Evolutionary conservation across 1,140 invertebrate species (phyloP).

Genomic region (Myzus persicae): DNA sequence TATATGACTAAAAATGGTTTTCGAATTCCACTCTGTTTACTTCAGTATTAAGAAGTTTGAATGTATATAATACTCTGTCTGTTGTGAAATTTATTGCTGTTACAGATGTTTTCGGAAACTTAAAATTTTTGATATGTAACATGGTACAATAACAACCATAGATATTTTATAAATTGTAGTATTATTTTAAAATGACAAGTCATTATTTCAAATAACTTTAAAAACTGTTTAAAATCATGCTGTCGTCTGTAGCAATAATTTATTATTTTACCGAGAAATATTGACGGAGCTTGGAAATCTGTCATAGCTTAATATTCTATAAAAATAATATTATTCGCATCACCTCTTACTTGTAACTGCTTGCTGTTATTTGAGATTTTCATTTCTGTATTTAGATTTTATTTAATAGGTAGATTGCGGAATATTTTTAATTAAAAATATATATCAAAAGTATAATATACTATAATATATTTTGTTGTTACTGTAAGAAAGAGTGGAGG

Average conservation of each 20-base stretch:
- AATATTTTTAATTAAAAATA: neutral
- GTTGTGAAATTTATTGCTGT: neutral
- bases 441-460: neutral
- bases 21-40: neutral
- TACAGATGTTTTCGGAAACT: slow-evolving; percentile 2
- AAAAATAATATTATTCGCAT: neutral
- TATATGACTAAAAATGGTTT: neutral
- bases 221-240: neutral
- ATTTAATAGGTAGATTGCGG: too few species aligned
- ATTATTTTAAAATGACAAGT: neutral
- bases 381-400: neutral
- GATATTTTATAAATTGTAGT: neutral
- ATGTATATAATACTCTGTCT: neutral
- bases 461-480: neutral
- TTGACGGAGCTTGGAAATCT: neutral
- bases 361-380: neutral
- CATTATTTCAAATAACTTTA: neutral
- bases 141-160: neutral
- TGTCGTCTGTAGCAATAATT: neutral
- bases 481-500: neutral
- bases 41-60: neutral
- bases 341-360: too few species aligned
- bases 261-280: neutral
- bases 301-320: neutral
- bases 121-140: neutral